Base-by-base conservation (phyloP, 2,888 invertebrate genomes). In the Mythimna albipuncta region DNA sequence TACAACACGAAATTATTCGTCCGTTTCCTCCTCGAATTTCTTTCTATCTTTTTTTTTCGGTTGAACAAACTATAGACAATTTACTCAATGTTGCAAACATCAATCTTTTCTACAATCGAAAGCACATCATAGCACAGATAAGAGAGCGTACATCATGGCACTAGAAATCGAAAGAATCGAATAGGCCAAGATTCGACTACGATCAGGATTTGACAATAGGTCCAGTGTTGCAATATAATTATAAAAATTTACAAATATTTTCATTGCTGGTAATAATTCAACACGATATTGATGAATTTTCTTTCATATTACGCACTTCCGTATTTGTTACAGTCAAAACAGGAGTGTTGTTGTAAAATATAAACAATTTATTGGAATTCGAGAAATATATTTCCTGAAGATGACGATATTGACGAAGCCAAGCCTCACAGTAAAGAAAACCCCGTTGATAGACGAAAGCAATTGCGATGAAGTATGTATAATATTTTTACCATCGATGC, bases 331-430 rank as follows among this genome's bases (percentile, higher is more conserved):
- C 75, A 77, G 82, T 79, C 73, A 69, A 71, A 75, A 55, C 13
- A 55, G 74, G 70, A 75, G 75, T 70, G 54, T 81, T 72, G 72
- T 72, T 67, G 21, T 38, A 64, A 70, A 77, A 65, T 75, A 73
- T 64, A 79, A 79, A 80, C 64, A 75, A 57, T 65, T 77, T n/a
- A 26, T 26, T 64, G 54, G 19, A 41, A 72, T 57, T 67, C 35
- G 65, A 52, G 16, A 35, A 64, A 58, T 47, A 66, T 70, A 67
- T 21, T 61, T 66, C 2, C 61, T 44, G 76, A 79, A 71, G 38
- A 98, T 98, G 98, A 98, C 98, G 78, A 97, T 98, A 91, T 96
- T 98, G 87, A 98, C 98, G 10, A 98, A 98, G 92, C 97, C 98
- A 44, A 97, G 97, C 78, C 76, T 90, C 21, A 96, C 97, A 69